Base-by-base conservation (phyloP, 2,113 vertebrate species). In the Mungos mungo region DNA sequence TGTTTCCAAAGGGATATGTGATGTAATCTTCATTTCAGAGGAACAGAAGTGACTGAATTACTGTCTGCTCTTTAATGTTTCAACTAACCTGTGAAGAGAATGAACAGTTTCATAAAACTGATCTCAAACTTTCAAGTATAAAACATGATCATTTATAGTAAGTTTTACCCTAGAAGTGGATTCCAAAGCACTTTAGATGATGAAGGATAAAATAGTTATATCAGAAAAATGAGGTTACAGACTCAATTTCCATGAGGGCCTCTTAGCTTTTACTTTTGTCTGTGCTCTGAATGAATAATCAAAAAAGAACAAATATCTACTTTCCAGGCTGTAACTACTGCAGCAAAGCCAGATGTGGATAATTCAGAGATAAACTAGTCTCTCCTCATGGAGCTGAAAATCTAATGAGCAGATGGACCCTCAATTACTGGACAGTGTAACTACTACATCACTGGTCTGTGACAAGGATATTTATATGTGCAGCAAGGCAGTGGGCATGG, bases 41-140 rank as follows among this genome's bases (percentile, higher is more conserved):
- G 79, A 38, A 12, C 45, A 52, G 71, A 88, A 5, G 1, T 95
- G 68, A 95, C 0, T 38, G 19, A 35, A 88, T 99, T 99, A 99
- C 99, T 99, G 99, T 95, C 99, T 99, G 98, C 99, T 99, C 98
- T 99, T 99, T 97, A 99, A 97, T 29, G 99, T 99, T 97, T 99
- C 99, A 98, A 99, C 99, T 98, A 99, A 98, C 99, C 99, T 99
- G 94, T 25, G 72, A 93, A 93, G 19, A 97, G 65, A 98, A 60
- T 69, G 52, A 85, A 95, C 9, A 79, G 63, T 54, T 94, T 65
- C 50, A 33, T 52, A 74, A 88, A 47, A 80, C 90, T 60, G 86
- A 74, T 35, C 90, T 94, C 38, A 92, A 12, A 76, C n/a, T 54
- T 93, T 72, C 21, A 96, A 16, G 31, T 69, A 81, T 3, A 97